Evolutionary conservation across 2,888 invertebrate genomes (phyloP).

Genomic region (Dasypogon diadema): DNA sequence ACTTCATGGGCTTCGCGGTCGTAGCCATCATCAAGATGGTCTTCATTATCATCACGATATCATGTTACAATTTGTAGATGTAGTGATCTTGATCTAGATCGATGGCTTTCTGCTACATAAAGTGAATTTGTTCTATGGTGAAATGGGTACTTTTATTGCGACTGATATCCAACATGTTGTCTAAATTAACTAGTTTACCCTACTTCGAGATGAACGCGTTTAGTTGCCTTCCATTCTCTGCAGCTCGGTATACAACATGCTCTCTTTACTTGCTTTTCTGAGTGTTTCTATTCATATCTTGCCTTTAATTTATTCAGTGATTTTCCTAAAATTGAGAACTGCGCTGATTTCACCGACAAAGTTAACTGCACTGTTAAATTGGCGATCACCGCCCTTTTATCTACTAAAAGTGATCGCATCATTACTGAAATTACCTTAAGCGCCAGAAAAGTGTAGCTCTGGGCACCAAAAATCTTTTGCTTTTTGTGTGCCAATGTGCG

Average conservation of each 20-base stretch:
- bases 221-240: conserved; percentile 31
- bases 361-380: conserved; percentile 35
- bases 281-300: neutral
- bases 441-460: conserved; percentile 28
- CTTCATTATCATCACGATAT: conserved; percentile 50
- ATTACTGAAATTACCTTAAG: conserved; percentile 39
- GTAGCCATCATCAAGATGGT: conserved; percentile 47
- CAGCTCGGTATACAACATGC: neutral
- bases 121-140: conserved; percentile 21
- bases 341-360: conserved; percentile 12
- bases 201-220: conserved; percentile 20
- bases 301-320: neutral
- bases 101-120: conserved; percentile 26
- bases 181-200: conserved; percentile 38
- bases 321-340: neutral
- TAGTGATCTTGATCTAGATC: conserved; percentile 48
- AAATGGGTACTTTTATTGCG: neutral
- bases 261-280: too few species aligned
- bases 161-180: conserved; percentile 21
- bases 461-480: neutral
- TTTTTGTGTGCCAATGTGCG: conserved; percentile 3
- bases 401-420: conserved; percentile 43
- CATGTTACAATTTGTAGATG: conserved; percentile 46
- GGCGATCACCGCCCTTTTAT: conserved; percentile 42
- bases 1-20: conserved; percentile 48